Percentiles rank a stretch among this genome's conserved stretches.
phyloP scores from a whole-genome alignment of 2,888 invertebrate species.

The Nymphalis urticae region DNA sequence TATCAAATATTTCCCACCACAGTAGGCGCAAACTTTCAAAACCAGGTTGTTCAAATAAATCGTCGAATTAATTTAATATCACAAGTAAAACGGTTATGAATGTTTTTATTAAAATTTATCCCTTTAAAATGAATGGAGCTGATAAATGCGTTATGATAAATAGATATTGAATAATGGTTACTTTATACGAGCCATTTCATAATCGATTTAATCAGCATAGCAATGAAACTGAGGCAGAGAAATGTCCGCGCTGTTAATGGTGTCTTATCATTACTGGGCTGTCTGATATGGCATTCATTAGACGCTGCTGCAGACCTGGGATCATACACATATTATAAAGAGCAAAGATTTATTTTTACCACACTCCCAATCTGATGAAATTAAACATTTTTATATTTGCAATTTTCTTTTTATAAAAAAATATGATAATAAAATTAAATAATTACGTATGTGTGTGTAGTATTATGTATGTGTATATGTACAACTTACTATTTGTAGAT shows the following conservation, averaged over 20 bases:
- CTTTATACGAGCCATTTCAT: slow-evolving; percentile 37
- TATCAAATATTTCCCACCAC: slow-evolving; percentile 22
- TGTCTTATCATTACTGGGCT: slow-evolving; percentile 31
- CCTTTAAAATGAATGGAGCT: slow-evolving; percentile 32
- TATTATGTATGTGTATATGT: too few relatives aligned
- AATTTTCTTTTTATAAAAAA: neutral
- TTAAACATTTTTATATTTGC: neutral
- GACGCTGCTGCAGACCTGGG: slow-evolving; percentile 20
- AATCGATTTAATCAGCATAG: slow-evolving; percentile 40
- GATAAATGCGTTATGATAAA: slow-evolving; percentile 40
- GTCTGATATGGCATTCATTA: slow-evolving; percentile 41
- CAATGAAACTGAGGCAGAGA: slow-evolving; percentile 31
- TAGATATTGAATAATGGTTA: slow-evolving; percentile 39
- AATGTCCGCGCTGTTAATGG: slow-evolving; percentile 36
- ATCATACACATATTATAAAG: slow-evolving; percentile 20
- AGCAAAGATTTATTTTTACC: slow-evolving; percentile 12
- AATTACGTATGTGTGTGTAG: too few relatives aligned
- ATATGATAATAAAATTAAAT: too few relatives aligned
- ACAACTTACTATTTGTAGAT: neutral
- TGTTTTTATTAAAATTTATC: slow-evolving; percentile 36
- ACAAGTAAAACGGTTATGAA: slow-evolving; percentile 35
- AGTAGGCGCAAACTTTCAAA: slow-evolving; percentile 13
- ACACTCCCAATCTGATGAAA: neutral
- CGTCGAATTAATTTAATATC: slow-evolving; percentile 34
- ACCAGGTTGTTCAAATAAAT: slow-evolving; percentile 34